Evolutionary conservation across 2,888 invertebrate genomes (phyloP).

Genomic region (Caenorhabditis sp.): DNA sequence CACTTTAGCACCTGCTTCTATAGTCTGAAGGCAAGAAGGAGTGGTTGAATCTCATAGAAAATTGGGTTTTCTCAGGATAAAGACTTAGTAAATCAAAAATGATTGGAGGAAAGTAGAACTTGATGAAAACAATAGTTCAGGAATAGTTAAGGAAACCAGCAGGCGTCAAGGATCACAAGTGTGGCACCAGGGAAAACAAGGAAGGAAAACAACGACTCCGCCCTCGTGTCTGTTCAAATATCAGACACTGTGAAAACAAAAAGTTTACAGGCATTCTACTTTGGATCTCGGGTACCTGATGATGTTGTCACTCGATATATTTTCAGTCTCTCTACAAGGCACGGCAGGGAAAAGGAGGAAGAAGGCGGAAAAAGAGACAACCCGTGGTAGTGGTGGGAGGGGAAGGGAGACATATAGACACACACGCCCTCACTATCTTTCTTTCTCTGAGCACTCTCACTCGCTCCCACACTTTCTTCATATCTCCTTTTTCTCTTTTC

Average conservation of each 20-base stretch:
- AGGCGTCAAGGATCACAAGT: neutral
- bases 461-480: too few relatives aligned
- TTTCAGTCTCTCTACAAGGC: conserved; percentile 28
- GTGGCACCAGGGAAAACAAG: neutral
- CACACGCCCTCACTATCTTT: conserved; percentile 44
- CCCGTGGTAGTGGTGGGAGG: conserved; percentile 16
- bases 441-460: conserved; percentile 23
- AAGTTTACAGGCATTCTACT: neutral
- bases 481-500: conserved; percentile 23
- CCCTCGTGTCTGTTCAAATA: neutral
- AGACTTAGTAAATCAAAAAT: too few relatives aligned
- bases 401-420: conserved; percentile 45
- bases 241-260: neutral
- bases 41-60: too few relatives aligned
- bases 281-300: neutral
- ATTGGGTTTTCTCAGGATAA: too few relatives aligned
- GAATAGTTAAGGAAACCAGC: neutral
- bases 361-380: conserved; percentile 30
- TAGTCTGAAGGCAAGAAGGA: too few relatives aligned
- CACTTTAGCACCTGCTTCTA: neutral
- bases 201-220: neutral
- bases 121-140: neutral
- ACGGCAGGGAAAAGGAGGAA: conserved; percentile 27
- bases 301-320: neutral
- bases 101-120: neutral